Conservation (phyloP, 2,888 invertebrate species). For the Chydorus sphaericus region DNA sequence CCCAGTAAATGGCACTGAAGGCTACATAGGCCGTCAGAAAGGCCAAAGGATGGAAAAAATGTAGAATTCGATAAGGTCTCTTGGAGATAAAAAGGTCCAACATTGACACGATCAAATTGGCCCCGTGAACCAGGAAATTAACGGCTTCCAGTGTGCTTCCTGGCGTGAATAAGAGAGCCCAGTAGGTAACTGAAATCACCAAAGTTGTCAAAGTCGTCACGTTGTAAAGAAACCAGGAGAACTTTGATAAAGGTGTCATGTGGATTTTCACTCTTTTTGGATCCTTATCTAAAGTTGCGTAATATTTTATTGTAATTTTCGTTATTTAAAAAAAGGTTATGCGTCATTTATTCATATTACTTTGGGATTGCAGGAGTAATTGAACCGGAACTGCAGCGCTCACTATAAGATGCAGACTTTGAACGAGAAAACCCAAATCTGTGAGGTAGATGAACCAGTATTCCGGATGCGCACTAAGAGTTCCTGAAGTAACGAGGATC, state of each 20-base stretch:
- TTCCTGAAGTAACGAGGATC: slow-evolving; percentile 28
- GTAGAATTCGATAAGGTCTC: slow-evolving; percentile 50
- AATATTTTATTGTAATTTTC: not conserved
- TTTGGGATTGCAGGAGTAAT: not conserved
- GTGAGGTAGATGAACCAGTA: slow-evolving; percentile 60
- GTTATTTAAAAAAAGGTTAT: not conserved
- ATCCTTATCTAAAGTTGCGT: not conserved
- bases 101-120: slow-evolving; percentile 57
- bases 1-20: slow-evolving; percentile 54
- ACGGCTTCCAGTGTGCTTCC: slow-evolving; percentile 24
- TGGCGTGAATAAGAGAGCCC: slow-evolving; percentile 56
- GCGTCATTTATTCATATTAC: not conserved
- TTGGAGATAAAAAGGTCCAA: slow-evolving; percentile 52
- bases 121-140: slow-evolving; percentile 56
- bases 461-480: slow-evolving; percentile 15
- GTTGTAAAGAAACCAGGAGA: slow-evolving; percentile 55
- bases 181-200: slow-evolving; percentile 60
- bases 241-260: slow-evolving; percentile 27
- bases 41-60: slow-evolving; percentile 23
- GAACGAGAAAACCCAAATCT: slow-evolving; percentile 50
- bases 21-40: slow-evolving; percentile 26
- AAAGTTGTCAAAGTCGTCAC: slow-evolving; percentile 52
- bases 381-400: slow-evolving; percentile 36
- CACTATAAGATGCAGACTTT: slow-evolving; percentile 41
- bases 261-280: not conserved